Base-by-base conservation (phyloP, 2,888 invertebrate species). In the Lomographa bimaculata region DNA sequence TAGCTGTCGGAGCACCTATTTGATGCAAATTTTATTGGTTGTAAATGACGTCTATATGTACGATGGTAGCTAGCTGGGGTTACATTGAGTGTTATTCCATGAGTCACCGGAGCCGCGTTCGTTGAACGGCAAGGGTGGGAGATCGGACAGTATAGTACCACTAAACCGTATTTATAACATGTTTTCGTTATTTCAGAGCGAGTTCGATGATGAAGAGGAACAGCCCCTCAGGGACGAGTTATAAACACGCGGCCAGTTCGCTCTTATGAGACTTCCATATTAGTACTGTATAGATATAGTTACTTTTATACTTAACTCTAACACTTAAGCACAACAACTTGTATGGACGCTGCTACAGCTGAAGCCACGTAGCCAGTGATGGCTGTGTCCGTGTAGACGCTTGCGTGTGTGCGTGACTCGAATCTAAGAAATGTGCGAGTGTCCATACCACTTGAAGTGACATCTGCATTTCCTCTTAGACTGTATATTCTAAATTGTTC, bases 171-270 rank as follows among this genome's bases (percentile, higher is more conserved):
- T 14, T 14, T 4, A 3, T 16, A 26, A 7, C 19, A 29, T 20
- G 12, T 12, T 19, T 23, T 39, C 46, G 26, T 19, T 42, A 3
- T 55, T 73, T 43, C 85, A 89, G 87, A 83, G 71, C 54, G 87
- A 93, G 61, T 92, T 91, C 53, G 93, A 93, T 23, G 94, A 94
- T 60, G 94, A 95, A 46, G 94, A 94, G 29, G 94, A 94, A 61
- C 81, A 90, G 60, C 93, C 93, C 58, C 89, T 92, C 68, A 94
- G 94, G 71, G 95, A 95, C 76, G 95, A 95, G 85, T 91, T 95
- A 91, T 95, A 95, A 94, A 78, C 71, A 55, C 25, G 60, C 60
- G 60, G 55, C 62, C 53, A 43, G 54, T 53, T 52, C 67, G 61
- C 71, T 71, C 70, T 58, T 50, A 71, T 67, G 71, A 80, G 75